Conservation (phyloP, 2,797 vertebrate genomes). For the Okamejei kenojei region DNA sequence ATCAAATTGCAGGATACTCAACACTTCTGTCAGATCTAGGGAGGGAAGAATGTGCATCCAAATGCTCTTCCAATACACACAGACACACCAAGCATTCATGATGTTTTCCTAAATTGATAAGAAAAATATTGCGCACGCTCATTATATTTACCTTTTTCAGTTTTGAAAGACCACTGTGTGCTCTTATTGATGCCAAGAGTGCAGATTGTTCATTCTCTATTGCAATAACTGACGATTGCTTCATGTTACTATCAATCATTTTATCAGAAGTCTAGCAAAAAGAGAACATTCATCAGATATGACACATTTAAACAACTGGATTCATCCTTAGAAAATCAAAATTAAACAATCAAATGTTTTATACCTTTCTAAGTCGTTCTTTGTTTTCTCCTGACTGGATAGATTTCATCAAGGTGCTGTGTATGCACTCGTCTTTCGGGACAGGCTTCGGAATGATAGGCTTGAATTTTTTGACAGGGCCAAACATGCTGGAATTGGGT, state of each 20-base stretch:
- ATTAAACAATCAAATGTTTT: constrained; percentile 2
- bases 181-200: constrained; percentile 79
- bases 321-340: constrained; percentile 9
- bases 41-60: background rate
- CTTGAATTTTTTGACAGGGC: constrained; percentile 81
- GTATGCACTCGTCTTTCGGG: constrained; percentile 74
- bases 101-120: background rate
- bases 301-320: background rate
- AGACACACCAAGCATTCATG: background rate
- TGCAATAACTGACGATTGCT: constrained; percentile 54
- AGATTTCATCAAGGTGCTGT: constrained; percentile 84
- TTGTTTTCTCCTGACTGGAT: constrained; percentile 77
- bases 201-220: constrained; percentile 71
- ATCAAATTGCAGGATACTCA: background rate
- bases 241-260: constrained; percentile 47
- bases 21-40: background rate
- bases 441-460: constrained; percentile 69
- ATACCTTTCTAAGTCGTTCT: constrained; percentile 81
- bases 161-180: constrained; percentile 58
- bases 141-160: constrained; percentile 73
- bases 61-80: background rate
- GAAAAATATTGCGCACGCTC: background rate
- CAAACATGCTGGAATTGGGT: constrained; percentile 65
- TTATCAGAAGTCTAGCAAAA: constrained; percentile 58
- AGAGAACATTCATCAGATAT: background rate